Evolutionary conservation across 2,888 invertebrate species (phyloP).

Genomic region (Zaprionus bogoriensis): DNA sequence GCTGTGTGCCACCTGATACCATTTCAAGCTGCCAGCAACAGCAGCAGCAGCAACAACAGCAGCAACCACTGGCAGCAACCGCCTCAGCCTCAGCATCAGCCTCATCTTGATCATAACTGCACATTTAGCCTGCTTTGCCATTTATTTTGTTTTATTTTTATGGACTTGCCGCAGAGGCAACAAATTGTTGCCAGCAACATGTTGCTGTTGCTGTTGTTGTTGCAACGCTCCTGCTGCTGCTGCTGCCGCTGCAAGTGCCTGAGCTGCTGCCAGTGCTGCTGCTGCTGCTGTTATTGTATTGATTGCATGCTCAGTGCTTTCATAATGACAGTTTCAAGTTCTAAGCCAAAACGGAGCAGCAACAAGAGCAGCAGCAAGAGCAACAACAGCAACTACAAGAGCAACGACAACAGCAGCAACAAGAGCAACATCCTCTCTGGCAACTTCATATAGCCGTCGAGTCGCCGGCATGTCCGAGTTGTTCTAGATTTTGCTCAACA

Average conservation of each 20-base stretch:
- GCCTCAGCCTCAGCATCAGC: too few relatives aligned
- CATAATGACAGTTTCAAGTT: slow-evolving; percentile 77
- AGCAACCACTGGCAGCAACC: slow-evolving; percentile 28
- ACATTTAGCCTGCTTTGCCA: slow-evolving; percentile 71
- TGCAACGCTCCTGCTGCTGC: slow-evolving; percentile 22
- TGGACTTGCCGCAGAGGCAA: slow-evolving; percentile 37
- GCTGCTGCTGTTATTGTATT: slow-evolving; percentile 51
- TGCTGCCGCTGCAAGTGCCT: slow-evolving; percentile 20
- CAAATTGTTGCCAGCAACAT: slow-evolving; percentile 23
- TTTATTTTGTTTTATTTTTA: slow-evolving; percentile 74
- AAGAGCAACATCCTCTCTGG: slow-evolving; percentile 47
- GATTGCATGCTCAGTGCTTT: slow-evolving; percentile 77
- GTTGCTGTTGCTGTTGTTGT: slow-evolving; percentile 26
- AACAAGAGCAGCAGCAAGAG: slow-evolving; percentile 8
- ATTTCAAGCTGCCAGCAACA: slow-evolving; percentile 54
- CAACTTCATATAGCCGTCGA: slow-evolving; percentile 59
- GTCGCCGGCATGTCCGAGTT: slow-evolving; percentile 73
- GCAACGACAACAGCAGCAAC: slow-evolving; percentile 10
- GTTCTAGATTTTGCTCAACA: slow-evolving; percentile 63
- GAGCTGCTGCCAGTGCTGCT: slow-evolving; percentile 18
- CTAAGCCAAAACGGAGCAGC: slow-evolving; percentile 72
- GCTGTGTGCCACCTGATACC: slow-evolving; percentile 70
- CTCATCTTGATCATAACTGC: slow-evolving; percentile 73
- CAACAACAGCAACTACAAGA: slow-evolving; percentile 33
- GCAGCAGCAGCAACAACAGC: slow-evolving; percentile 28